phyloP scores from a whole-genome alignment of 2,888 invertebrate species.

The Sesia apiformis region DNA sequence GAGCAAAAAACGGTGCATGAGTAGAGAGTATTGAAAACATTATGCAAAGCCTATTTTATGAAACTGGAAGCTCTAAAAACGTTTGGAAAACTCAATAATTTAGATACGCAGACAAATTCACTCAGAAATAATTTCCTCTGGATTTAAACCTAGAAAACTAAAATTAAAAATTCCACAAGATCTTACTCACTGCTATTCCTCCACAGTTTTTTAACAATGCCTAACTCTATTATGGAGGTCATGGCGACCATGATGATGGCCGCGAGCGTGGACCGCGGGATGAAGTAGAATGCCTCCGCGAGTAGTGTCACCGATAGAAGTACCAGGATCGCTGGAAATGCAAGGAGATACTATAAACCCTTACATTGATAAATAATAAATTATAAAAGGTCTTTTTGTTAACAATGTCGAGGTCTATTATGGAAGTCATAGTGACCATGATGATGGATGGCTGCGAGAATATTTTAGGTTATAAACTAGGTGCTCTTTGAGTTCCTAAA shows the following conservation, averaged over 20 bases:
- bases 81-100: no score
- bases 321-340: slow-evolving; percentile 77
- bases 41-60: no score
- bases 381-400: slow-evolving; percentile 24
- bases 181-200: slow-evolving; percentile 81
- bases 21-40: no score
- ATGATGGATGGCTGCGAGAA: slow-evolving; percentile 75
- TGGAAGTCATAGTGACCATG: slow-evolving; percentile 89
- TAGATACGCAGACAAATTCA: no score
- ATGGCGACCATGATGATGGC: slow-evolving; percentile 93
- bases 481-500: no score
- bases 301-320: slow-evolving; percentile 85
- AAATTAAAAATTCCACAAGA: no score
- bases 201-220: slow-evolving; percentile 82
- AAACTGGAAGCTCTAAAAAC: no score
- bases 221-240: slow-evolving; percentile 85
- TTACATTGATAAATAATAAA: no score
- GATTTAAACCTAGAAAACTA: no score
- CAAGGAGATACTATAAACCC: neutral
- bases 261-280: slow-evolving; percentile 89
- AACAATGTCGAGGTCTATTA: slow-evolving; percentile 83
- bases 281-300: slow-evolving; percentile 87
- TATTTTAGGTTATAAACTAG: no score
- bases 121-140: no score
- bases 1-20: no score